A percentile compares a stretch with the other conserved stretches of the same genome.
Evolutionary conservation across 2,113 vertebrate species (phyloP).

Genomic region (Stictonetta naevosa): DNA sequence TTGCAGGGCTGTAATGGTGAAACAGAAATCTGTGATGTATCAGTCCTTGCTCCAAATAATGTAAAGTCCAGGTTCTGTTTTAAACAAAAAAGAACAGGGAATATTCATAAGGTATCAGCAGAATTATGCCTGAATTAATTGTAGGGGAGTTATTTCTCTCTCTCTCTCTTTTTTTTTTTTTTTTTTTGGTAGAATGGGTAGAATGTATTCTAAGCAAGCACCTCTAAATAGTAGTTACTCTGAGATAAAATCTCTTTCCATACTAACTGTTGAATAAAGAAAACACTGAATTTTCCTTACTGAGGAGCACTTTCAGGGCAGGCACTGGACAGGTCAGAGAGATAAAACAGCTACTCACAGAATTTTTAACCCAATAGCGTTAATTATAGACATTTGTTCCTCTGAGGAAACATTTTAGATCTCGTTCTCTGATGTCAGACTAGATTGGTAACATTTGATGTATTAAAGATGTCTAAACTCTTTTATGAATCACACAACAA

Average conservation of each 20-base stretch:
- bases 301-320: background rate
- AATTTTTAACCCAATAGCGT: background rate
- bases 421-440: background rate
- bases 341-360: background rate
- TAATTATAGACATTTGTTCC: background rate
- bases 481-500: background rate
- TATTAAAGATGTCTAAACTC: background rate
- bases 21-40: background rate
- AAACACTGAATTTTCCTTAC: background rate
- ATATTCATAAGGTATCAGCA: background rate
- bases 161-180: no score
- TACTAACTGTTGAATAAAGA: background rate
- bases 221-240: background rate
- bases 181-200: no score
- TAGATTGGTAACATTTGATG: background rate
- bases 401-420: background rate
- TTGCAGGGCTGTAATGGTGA: background rate
- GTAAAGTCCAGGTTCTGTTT: background rate
- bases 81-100: background rate
- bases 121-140: background rate
- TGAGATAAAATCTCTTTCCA: background rate
- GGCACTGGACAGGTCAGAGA: background rate
- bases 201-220: background rate
- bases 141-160: background rate
- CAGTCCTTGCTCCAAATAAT: background rate